These are phyloP conservation scores for Caenorhabditis macrosperma DNA, from an alignment of 2,888 invertebrate species.

Conservation along the genomic window DNA sequence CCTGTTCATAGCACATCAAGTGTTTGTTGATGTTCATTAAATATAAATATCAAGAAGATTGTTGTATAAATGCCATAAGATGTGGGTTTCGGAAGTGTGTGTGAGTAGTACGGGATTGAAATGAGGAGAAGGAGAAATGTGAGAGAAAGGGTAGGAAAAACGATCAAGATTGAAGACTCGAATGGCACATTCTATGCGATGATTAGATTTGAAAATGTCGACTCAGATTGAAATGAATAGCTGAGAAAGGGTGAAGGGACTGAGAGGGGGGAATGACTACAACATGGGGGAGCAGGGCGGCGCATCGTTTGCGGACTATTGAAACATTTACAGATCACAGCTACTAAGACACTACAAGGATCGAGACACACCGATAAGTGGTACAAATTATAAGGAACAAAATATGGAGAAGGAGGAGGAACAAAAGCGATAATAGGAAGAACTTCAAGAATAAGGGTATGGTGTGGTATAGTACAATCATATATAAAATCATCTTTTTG, in stretches of 20 bases:
- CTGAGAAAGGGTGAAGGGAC: slow-evolving; percentile 9
- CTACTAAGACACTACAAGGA: slow-evolving; percentile 31
- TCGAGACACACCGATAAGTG: slow-evolving; percentile 20
- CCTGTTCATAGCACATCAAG: slow-evolving; percentile 32
- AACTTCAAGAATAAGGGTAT: background rate
- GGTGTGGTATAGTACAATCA: background rate
- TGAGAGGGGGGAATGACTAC: slow-evolving; percentile 8
- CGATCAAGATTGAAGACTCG: background rate
- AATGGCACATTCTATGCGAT: slow-evolving; percentile 41
- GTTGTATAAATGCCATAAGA: slow-evolving; percentile 18
- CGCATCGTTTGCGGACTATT: background rate
- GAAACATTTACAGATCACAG: slow-evolving; percentile 34
- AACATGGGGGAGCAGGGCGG: background rate
- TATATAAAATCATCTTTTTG: background rate
- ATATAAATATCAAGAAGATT: slow-evolving; percentile 3
- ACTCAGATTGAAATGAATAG: slow-evolving; percentile 19
- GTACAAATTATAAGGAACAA: slow-evolving; percentile 22
- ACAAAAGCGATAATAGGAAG: slow-evolving; percentile 28
- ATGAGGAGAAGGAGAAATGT: background rate
- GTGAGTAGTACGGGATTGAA: background rate
- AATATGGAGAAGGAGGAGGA: slow-evolving; percentile 1
- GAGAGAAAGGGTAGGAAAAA: background rate
- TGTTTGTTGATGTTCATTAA: too few relatives aligned
- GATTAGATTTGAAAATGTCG: slow-evolving; percentile 1
- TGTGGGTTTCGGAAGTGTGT: background rate